Base-by-base conservation (phyloP, 2,888 invertebrate species). In the Lepidochrysops patricia region DNA sequence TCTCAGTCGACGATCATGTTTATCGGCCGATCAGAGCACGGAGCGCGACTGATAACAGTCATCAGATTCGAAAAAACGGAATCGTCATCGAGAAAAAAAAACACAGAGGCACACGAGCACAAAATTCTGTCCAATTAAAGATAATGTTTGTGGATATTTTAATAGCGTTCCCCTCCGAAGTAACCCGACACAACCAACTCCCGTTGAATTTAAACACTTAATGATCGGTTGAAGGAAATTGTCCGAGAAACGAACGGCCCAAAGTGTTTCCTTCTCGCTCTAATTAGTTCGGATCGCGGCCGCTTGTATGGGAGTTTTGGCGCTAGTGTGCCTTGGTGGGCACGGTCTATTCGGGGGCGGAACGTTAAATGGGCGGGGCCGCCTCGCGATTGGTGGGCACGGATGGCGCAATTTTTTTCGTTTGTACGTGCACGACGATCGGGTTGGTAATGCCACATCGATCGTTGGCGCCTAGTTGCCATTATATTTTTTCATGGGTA, bases 81-180 rank as follows among this genome's bases (percentile, higher is more conserved):
- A 80, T 77, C 80, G 84, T 84, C 84, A 84, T 84, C 75, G 65
- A 68, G 66, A 64, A 64, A 78, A 82, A 84, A 86, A 87, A 83
- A 80, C 74, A 74, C 70, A 71, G 73, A 69, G 86, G 79, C 88
- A 87, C 89, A 89, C 89, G 80, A 74, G 80, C 86, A 85, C 88
- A 86, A 84, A 87, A 80, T 77, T 80, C 84, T 80, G 86, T 82
- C 87, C 89, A 89, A 89, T 89, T 89, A 89, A 86, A 87, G 87
- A 80, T 89, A 89, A 89, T 89, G 87, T 87, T 87, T 87, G 87
- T 85, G 82, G 87, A 88, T 86, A 87, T 89, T 89, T 88, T 89
- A 89, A 89, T 89, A 87, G 84, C 82, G 84, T 80, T 79, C 86
- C 89, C 89, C 88, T 84, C 86, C 84, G 85, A 77, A 72, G 88